phyloP scores from a whole-genome alignment of 2,888 invertebrate genomes.

The Sinelater perroti region DNA sequence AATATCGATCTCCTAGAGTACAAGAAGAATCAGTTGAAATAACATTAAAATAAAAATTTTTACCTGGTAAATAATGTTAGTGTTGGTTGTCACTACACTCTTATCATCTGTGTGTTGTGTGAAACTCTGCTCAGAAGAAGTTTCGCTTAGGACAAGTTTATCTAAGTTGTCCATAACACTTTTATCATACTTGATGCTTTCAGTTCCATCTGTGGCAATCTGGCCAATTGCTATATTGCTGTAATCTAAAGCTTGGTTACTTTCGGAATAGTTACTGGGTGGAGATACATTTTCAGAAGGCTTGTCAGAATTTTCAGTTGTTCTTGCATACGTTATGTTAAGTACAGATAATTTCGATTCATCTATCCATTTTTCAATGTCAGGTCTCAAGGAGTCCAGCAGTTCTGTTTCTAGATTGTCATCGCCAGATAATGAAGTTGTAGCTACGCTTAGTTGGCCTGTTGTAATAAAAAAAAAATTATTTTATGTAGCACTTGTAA shows the following conservation, averaged over 20 bases:
- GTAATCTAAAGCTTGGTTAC: slow-evolving; percentile 39
- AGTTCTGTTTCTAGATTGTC: slow-evolving; percentile 57
- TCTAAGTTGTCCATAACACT: slow-evolving; percentile 52
- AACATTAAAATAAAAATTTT: too few species aligned
- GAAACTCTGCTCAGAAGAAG: slow-evolving; percentile 56
- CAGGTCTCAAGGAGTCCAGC: slow-evolving; percentile 52
- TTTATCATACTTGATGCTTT: slow-evolving; percentile 42
- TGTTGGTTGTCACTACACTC: slow-evolving; percentile 30
- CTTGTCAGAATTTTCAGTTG: slow-evolving; percentile 19
- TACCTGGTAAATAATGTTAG: slow-evolving; percentile 34
- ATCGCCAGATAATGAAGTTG: slow-evolving; percentile 54
- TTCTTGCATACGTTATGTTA: slow-evolving; percentile 45
- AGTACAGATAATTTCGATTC: slow-evolving; percentile 57
- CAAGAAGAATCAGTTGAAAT: slow-evolving; percentile 10
- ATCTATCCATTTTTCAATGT: slow-evolving; percentile 60
- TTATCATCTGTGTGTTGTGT: slow-evolving; percentile 48
- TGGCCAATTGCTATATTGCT: slow-evolving; percentile 47
- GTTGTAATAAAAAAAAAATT: too few species aligned
- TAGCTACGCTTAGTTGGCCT: slow-evolving; percentile 62
- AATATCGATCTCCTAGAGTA: slow-evolving; percentile 68
- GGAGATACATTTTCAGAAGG: not conserved
- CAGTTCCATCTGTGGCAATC: slow-evolving; percentile 39
- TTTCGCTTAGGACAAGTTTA: slow-evolving; percentile 50
- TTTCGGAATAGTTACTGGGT: not conserved
- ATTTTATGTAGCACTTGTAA: too few species aligned